Percentiles rank a stretch among this genome's conserved stretches.
Conservation (phyloP, 2,797 vertebrate genomes). For the Oryzias sinensis region DNA sequence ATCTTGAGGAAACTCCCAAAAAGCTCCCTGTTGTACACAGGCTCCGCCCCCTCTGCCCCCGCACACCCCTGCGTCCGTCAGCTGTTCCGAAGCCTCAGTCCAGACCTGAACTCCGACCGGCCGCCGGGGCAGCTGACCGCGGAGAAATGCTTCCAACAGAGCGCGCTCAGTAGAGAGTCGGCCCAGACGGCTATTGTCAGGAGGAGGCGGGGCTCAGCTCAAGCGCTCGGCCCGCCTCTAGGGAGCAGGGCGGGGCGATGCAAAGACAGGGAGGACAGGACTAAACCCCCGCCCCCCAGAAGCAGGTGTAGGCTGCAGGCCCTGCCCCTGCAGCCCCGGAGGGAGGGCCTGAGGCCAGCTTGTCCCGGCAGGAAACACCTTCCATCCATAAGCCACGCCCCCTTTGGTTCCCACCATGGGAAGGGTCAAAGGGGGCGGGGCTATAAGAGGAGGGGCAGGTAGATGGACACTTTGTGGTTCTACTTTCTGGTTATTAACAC, state of each 20-base stretch:
- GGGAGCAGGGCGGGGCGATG: conserved; percentile 16
- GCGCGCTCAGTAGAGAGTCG: conserved; percentile 46
- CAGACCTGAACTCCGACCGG: conserved; percentile 77
- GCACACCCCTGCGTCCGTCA: conserved; percentile 79
- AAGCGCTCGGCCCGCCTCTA: conserved; percentile 1
- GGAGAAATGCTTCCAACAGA: conserved; percentile 29
- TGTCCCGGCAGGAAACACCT: conserved; percentile 36
- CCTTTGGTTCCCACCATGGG: conserved; percentile 8
- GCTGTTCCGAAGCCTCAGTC: conserved; percentile 82
- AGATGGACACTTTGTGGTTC: conserved; percentile 2
- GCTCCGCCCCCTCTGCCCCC: conserved; percentile 51
- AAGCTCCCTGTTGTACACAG: conserved; percentile 12
- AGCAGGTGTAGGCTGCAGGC: conserved; percentile 24
- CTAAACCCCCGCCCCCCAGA: conserved; percentile 4
- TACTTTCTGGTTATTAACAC: too few relatives aligned
- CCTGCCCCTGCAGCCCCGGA: conserved; percentile 32
- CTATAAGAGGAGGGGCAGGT: conserved; percentile 15
- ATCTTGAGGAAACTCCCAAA: conserved; percentile 79
- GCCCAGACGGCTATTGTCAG: conserved; percentile 7
- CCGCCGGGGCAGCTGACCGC: conserved; percentile 31
- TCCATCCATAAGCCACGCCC: conserved; percentile 19
- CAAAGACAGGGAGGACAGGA: conserved; percentile 17
- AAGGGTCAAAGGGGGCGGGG: conserved; percentile 31
- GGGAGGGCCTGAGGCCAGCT: conserved; percentile 40
- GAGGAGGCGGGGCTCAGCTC: conserved; percentile 14